Evolutionary conservation across 1,140 invertebrate genomes (phyloP), one percentile per base, ranked within the genome.

Genomic region (Platyura marginata): DNA sequence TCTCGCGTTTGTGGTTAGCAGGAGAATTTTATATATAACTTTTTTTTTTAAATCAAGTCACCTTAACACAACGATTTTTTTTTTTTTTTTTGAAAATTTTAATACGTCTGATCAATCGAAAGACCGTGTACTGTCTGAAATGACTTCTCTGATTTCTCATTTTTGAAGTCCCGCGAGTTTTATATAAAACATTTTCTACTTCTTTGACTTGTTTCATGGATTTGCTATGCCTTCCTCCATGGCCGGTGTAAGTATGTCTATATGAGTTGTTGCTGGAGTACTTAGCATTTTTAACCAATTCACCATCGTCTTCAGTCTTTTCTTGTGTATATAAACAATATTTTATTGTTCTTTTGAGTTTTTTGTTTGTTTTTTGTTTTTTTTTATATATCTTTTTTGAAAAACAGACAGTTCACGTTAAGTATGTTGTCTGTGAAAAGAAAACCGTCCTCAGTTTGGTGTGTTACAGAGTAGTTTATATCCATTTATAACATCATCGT

Each of bases 111-210:
- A 34, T 34, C 32, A 34, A 34, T 34, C 16, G 13, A 34, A 38
- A 38, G 36, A 18, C 36, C 36, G 36, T 38, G 19, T 18, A 38
- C 36, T 38, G 18, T 38, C 36, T 38, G 36, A 38, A 10, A 18
- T 38, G 36, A 20, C 36, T 18, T 38, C 36, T 18, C 36, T 18
- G 16, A 21, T 20, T 38, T 38, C 20, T 21, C 11, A 6, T 18
- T 38, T 38, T 38, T 38, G 36, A 18, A 38, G 18, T 38, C 36
- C 36, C 36, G 10, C 34, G 34, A 36, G 36, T 4, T 29, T 29
- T 29, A 29, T 29, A 29, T 29, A 29, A 29, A 29, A 29, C 25
- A 29, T 8, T 29, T 29, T 29, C 25, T 29, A 29, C 25, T 29
- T 29, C 25, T 29, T 29, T 29, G 25, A 29, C 25, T 29, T 29